A percentile compares a stretch with the other conserved stretches of the same genome.
These are phyloP conservation scores for Cephalopachus bancanus DNA, from an alignment of 2,797 vertebrate species.

Conservation along the genomic window DNA sequence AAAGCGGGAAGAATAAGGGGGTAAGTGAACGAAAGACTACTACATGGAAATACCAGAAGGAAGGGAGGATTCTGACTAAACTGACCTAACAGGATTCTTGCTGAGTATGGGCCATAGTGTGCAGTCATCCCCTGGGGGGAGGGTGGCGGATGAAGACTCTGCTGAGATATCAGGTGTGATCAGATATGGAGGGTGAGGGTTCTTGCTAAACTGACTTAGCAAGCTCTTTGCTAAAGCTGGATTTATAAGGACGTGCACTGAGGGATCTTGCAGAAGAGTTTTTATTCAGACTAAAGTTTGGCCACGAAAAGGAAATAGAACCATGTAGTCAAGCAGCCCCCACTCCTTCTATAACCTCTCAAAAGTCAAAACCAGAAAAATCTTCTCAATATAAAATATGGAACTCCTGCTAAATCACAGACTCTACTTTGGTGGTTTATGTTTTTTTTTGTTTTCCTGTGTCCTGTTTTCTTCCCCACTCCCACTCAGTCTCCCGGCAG, in stretches of 20 bases:
- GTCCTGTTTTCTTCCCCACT: not conserved
- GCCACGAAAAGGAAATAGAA: not conserved
- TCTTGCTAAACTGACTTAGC: not conserved
- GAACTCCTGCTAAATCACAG: not conserved
- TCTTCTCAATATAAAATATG: not conserved
- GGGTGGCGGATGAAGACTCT: not conserved
- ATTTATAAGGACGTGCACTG: not conserved
- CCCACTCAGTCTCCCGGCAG: not conserved
- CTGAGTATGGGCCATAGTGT: not conserved
- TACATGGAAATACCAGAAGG: not conserved
- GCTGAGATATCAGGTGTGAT: not conserved
- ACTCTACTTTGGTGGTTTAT: not conserved
- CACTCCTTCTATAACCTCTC: not conserved
- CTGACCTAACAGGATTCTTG: not conserved
- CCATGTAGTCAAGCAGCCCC: not conserved
- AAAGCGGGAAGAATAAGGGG: not conserved
- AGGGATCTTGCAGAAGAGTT: not conserved
- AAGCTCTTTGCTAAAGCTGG: not conserved
- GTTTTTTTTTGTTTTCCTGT: not conserved
- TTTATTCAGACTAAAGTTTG: not conserved
- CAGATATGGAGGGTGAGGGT: not conserved
- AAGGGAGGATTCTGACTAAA: not conserved
- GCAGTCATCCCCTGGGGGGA: not conserved
- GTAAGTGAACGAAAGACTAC: not conserved
- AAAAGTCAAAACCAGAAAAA: not conserved